A percentile compares a stretch with the other conserved stretches of the same genome.
Conservation (phyloP, 2,113 vertebrate genomes). For the Mellivora capensis region DNA sequence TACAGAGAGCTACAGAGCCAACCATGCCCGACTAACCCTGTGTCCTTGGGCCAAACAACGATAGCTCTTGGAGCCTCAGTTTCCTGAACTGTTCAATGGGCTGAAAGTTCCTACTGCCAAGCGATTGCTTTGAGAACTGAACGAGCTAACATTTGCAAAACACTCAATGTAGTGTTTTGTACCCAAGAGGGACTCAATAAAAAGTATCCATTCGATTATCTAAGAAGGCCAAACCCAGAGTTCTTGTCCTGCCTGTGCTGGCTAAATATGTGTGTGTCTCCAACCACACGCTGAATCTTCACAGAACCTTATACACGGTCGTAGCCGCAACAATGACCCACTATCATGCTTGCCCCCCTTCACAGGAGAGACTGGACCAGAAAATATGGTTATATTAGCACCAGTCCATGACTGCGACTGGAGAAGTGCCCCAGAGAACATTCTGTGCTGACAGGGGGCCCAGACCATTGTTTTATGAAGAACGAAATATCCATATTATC, state of each 20-base stretch:
- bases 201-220: not conserved
- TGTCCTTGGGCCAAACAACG: not conserved
- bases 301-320: not conserved
- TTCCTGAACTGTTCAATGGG: not conserved
- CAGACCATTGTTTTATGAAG: conserved; percentile 1
- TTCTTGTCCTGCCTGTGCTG: not conserved
- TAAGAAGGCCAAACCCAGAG: not conserved
- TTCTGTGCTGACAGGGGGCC: not conserved
- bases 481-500: not conserved
- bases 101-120: not conserved
- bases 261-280: not conserved
- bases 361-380: not conserved
- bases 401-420: not conserved
- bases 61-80: not conserved
- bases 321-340: not conserved
- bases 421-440: not conserved
- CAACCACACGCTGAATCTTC: not conserved
- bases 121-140: not conserved
- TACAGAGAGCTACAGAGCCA: not conserved
- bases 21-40: not conserved
- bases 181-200: not conserved
- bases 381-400: not conserved
- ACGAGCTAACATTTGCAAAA: not conserved
- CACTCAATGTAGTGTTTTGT: not conserved
- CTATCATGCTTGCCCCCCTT: not conserved